These are phyloP conservation scores for Drosophila serrata DNA, from an alignment of 1,140 invertebrate genomes.

Conservation along the genomic window DNA sequence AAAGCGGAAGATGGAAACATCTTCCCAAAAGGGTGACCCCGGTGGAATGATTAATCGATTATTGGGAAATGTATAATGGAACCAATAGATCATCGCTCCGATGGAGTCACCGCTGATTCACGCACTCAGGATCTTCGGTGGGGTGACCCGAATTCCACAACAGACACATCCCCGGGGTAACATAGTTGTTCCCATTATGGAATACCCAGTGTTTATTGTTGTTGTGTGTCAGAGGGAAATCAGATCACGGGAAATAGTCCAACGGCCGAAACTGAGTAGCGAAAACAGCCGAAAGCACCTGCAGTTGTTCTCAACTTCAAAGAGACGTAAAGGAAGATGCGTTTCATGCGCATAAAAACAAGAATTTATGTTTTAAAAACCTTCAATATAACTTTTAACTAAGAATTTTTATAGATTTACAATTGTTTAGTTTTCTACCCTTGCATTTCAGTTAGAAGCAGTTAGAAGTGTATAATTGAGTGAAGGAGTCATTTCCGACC, in stretches of 20 bases:
- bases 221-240: slow-evolving; percentile 18
- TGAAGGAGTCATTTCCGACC: too few relatives aligned
- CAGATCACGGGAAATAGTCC: slow-evolving; percentile 36
- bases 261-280: slow-evolving; percentile 26
- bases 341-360: slow-evolving; percentile 4
- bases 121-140: slow-evolving; percentile 12
- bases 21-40: slow-evolving; percentile 16
- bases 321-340: slow-evolving; percentile 20
- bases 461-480: too few relatives aligned
- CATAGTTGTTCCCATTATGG: slow-evolving; percentile 22
- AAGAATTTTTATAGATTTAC: too few relatives aligned
- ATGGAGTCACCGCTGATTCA: slow-evolving; percentile 29
- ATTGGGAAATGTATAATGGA: slow-evolving; percentile 41
- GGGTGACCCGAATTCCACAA: slow-evolving; percentile 12
- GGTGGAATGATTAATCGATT: slow-evolving; percentile 36
- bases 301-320: slow-evolving; percentile 40
- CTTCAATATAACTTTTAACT: too few relatives aligned
- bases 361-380: neutral
- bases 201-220: slow-evolving; percentile 1
- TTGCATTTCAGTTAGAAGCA: too few relatives aligned
- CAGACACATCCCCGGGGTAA: slow-evolving; percentile 15
- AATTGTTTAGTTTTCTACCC: too few relatives aligned
- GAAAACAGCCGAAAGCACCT: slow-evolving; percentile 31
- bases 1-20: neutral
- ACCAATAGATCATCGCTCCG: slow-evolving; percentile 6